Percentiles rank a stretch among this genome's conserved stretches.
These are phyloP conservation scores for Craterocephalus amniculus DNA, from an alignment of 2,797 vertebrate species.

Conservation along the genomic window DNA sequence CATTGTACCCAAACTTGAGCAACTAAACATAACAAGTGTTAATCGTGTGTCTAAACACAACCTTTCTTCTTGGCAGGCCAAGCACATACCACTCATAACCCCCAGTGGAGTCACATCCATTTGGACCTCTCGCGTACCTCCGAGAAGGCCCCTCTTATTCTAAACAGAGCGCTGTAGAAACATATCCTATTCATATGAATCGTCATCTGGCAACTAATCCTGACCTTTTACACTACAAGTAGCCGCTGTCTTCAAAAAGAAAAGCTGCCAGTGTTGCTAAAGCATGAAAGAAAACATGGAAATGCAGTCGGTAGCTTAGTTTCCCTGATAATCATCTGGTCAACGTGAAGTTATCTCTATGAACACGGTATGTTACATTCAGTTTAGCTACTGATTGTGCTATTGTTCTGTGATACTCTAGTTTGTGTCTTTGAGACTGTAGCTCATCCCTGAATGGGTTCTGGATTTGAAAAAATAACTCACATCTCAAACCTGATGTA, in stretches of 20 bases:
- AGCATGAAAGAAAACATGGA: constrained; percentile 20
- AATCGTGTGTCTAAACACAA: constrained; percentile 8
- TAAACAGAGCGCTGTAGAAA: constrained; percentile 22
- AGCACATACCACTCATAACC: constrained; percentile 15
- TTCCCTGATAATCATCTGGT: constrained; percentile 11
- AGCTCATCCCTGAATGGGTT: not conserved
- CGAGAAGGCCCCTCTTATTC: constrained; percentile 2
- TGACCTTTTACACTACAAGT: constrained; percentile 35
- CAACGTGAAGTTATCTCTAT: constrained; percentile 25
- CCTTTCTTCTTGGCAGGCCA: constrained; percentile 15
- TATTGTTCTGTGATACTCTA: not conserved
- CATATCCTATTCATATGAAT: constrained; percentile 45
- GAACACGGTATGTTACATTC: not conserved
- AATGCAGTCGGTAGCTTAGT: constrained; percentile 1
- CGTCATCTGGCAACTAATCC: constrained; percentile 22
- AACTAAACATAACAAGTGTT: constrained; percentile 25
- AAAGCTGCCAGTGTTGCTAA: constrained; percentile 4
- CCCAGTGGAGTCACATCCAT: not conserved
- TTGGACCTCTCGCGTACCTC: constrained; percentile 8
- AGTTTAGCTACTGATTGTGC: not conserved
- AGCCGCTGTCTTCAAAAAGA: constrained; percentile 36
- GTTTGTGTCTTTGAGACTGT: not conserved
- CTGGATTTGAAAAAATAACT: not conserved
- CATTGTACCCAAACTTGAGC: constrained; percentile 1
- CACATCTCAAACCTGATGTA: not conserved